Evolutionary conservation across 2,888 invertebrate genomes (phyloP).

Genomic region (Calameuta filiformis): DNA sequence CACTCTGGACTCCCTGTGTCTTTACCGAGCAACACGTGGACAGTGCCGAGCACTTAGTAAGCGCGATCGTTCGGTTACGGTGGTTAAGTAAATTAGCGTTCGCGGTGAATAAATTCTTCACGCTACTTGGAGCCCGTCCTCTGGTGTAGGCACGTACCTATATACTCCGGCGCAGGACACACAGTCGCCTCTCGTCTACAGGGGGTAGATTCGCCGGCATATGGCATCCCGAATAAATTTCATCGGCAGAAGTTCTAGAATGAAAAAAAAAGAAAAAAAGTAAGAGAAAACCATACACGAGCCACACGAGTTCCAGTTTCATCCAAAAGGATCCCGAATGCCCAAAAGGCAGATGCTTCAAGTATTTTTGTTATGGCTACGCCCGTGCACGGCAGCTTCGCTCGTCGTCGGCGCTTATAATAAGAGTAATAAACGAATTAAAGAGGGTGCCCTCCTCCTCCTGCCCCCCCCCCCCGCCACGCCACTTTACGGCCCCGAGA

Average conservation of each 20-base stretch:
- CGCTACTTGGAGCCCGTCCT: slow-evolving; percentile 27
- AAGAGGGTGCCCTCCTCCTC: slow-evolving; percentile 25
- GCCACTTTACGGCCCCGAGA: slow-evolving; percentile 31
- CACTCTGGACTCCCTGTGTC: background rate
- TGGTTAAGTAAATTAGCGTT: slow-evolving; percentile 54
- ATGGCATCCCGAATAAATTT: slow-evolving; percentile 31
- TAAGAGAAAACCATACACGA: background rate
- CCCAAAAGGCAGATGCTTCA: slow-evolving; percentile 1
- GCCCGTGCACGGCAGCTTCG: slow-evolving; percentile 10
- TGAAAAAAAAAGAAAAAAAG: background rate
- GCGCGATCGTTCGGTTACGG: slow-evolving; percentile 35
- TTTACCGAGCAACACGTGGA: background rate
- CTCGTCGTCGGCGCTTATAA: slow-evolving; percentile 29
- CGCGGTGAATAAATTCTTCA: slow-evolving; percentile 54
- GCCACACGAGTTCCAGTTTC: background rate
- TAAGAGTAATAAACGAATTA: slow-evolving; percentile 47
- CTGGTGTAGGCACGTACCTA: background rate
- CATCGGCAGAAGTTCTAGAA: background rate
- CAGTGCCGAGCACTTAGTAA: slow-evolving; percentile 5
- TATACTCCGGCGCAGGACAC: slow-evolving; percentile 11
- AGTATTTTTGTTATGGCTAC: slow-evolving; percentile 7
- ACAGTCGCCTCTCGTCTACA: slow-evolving; percentile 12
- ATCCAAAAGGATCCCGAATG: background rate
- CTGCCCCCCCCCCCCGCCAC: slow-evolving; percentile 11
- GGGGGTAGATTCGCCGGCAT: slow-evolving; percentile 52